Conservation (phyloP, 2,888 invertebrate species). For the Leptinotarsa juncta region DNA sequence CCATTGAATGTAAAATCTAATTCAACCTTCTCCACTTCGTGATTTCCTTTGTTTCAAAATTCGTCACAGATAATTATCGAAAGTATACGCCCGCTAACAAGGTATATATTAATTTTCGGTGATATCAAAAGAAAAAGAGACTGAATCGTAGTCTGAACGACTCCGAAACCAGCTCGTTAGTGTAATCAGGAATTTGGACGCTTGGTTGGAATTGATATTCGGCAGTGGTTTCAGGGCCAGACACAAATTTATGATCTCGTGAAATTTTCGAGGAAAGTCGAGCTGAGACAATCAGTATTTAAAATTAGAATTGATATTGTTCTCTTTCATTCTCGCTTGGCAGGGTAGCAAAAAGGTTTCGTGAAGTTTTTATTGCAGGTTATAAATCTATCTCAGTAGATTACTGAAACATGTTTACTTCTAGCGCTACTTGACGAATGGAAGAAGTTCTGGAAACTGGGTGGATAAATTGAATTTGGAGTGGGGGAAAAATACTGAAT, state of each 20-base stretch:
- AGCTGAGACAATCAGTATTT: background rate
- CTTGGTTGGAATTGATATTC: slow-evolving; percentile 11
- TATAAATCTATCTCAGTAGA: slow-evolving; percentile 12
- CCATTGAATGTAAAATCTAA: background rate
- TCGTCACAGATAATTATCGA: background rate
- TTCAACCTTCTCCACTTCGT: background rate
- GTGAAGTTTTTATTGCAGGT: background rate
- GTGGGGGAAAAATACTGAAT: background rate
- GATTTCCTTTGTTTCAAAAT: background rate
- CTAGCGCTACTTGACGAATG: background rate
- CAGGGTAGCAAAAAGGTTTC: background rate
- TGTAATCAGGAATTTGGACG: background rate
- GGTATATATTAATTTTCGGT: slow-evolving; percentile 6
- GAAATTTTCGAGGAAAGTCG: background rate
- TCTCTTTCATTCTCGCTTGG: background rate
- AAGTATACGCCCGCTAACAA: background rate
- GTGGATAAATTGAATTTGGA: background rate
- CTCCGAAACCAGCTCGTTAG: slow-evolving; percentile 12
- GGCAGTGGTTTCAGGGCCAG: slow-evolving; percentile 5
- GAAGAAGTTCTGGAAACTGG: background rate
- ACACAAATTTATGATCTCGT: background rate
- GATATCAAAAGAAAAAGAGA: slow-evolving; percentile 14
- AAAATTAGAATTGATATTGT: slow-evolving; percentile 1
- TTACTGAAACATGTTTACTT: slow-evolving; percentile 2
- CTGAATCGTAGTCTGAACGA: background rate